A percentile compares a stretch with the other conserved stretches of the same genome.
These are phyloP conservation scores for Alosa sapidissima DNA, from an alignment of 2,797 vertebrate species.

Conservation along the genomic window DNA sequence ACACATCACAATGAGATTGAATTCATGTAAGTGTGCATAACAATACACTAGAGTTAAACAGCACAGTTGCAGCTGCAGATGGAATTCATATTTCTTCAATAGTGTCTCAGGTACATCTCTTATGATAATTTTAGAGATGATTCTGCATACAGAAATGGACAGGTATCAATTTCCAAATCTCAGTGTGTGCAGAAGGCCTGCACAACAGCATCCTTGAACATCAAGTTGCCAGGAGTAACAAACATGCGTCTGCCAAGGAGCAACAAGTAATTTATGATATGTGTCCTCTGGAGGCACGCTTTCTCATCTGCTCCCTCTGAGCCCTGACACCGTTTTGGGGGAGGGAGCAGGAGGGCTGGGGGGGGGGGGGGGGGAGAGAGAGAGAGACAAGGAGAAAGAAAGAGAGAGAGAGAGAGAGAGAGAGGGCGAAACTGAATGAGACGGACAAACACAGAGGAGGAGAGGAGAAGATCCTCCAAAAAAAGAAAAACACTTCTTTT, in stretches of 20 bases:
- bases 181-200: no score
- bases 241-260: slow-evolving; percentile 35
- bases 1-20: background rate
- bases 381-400: slow-evolving; percentile 67
- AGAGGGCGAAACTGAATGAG: slow-evolving; percentile 73
- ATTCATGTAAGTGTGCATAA: background rate
- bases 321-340: slow-evolving; percentile 58
- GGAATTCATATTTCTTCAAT: background rate
- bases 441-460: slow-evolving; percentile 54
- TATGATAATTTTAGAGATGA: background rate
- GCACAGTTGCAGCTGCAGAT: background rate
- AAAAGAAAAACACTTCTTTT: slow-evolving; percentile 54
- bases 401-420: slow-evolving; percentile 64
- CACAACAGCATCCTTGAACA: background rate
- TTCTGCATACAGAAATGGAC: background rate
- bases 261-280: slow-evolving; percentile 57
- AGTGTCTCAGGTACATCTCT: background rate
- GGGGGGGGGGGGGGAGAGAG: slow-evolving; percentile 59
- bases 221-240: slow-evolving; percentile 49
- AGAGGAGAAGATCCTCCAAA: slow-evolving; percentile 62
- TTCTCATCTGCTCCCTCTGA: slow-evolving; percentile 45
- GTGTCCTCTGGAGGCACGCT: slow-evolving; percentile 46
- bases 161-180: background rate
- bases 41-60: background rate
- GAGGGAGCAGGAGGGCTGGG: slow-evolving; percentile 56